These are phyloP conservation scores for Dexiosoma caninum DNA, from an alignment of 2,888 invertebrate genomes.

Conservation along the genomic window DNA sequence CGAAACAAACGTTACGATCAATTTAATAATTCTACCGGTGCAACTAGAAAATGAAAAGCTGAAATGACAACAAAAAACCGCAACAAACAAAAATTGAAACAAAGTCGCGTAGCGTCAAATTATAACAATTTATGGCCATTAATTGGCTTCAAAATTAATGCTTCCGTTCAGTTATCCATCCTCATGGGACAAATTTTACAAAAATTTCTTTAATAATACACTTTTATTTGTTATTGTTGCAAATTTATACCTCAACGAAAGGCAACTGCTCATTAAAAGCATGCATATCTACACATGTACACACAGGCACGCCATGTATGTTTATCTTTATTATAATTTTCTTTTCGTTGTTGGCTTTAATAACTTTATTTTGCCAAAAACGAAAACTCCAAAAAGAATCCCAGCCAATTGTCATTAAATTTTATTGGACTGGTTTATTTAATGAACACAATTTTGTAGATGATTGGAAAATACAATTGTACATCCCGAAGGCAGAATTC, in stretches of 20 bases:
- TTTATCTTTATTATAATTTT: not conserved
- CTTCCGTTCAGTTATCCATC: not conserved
- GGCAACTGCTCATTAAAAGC: conserved; percentile 16
- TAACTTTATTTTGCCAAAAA: conserved; percentile 40
- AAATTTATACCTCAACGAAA: conserved; percentile 35
- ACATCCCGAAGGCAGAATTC: not conserved
- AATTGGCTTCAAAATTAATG: conserved; percentile 1
- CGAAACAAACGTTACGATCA: no score
- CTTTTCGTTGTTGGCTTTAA: conserved; percentile 1
- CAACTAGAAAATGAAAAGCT: no score
- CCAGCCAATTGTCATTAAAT: conserved; percentile 26
- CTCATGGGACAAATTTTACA: conserved; percentile 23
- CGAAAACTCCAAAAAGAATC: not conserved
- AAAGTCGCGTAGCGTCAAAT: conserved; percentile 17
- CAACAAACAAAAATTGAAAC: no score
- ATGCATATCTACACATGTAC: not conserved
- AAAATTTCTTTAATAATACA: conserved; percentile 32
- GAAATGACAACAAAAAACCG: no score
- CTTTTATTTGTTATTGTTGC: conserved; percentile 23
- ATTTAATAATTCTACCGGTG: no score
- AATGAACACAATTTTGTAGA: conserved; percentile 1
- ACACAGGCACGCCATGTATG: not conserved
- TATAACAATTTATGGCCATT: conserved; percentile 3
- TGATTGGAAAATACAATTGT: not conserved
- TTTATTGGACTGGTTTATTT: conserved; percentile 48